phyloP scores from a whole-genome alignment of 2,113 vertebrate genomes.

The Sialia sialis region DNA sequence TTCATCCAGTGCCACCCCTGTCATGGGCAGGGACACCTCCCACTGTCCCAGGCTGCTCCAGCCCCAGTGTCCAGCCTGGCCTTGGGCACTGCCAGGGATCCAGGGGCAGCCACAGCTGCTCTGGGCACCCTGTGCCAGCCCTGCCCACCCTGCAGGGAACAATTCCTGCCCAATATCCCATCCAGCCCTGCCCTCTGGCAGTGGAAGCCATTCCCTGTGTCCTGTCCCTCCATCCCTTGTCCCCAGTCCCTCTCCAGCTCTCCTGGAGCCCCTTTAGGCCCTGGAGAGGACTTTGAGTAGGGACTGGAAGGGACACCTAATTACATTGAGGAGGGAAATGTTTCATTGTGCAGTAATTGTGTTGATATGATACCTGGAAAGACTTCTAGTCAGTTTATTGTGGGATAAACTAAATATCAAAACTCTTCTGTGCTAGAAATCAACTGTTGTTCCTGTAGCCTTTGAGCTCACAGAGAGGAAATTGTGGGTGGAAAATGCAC shows the following conservation, averaged over 20 bases:
- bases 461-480: neutral
- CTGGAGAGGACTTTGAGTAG: neutral
- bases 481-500: rapidly evolving
- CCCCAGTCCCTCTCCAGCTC: neutral
- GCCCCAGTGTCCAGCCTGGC: neutral
- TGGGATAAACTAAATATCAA: neutral
- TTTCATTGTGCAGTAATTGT: neutral
- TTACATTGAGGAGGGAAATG: neutral
- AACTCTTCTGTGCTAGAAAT: neutral
- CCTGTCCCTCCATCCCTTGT: neutral
- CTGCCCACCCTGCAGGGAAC: neutral
- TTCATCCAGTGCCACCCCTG: rapidly evolving
- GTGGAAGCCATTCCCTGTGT: neutral
- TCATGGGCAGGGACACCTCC: neutral
- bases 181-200: neutral
- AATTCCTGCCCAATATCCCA: neutral
- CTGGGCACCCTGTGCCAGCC: neutral
- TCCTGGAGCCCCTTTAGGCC: neutral
- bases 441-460: neutral
- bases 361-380: neutral
- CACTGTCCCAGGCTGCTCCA: too few relatives aligned
- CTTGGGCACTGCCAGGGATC: neutral
- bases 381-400: neutral
- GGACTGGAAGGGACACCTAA: neutral
- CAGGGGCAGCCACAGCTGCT: neutral